These are phyloP conservation scores for Epizoanthus scotinus DNA, from an alignment of 92 coral and sea anemone species.

Conservation along the genomic window DNA sequence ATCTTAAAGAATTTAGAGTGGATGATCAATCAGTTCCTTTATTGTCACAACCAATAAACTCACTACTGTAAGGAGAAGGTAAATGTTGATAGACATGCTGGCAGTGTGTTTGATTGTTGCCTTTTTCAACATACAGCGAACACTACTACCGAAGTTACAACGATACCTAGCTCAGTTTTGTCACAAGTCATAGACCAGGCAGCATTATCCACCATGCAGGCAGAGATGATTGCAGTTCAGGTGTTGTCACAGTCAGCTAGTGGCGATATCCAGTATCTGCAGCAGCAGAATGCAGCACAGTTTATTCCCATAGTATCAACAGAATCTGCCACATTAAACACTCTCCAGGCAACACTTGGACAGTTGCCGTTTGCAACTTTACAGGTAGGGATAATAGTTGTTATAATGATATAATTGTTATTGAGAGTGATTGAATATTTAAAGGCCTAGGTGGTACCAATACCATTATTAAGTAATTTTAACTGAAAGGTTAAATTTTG, in stretches of 20 bases:
- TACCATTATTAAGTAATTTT: no score
- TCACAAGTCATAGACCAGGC: conserved; percentile 96
- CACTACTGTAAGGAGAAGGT: no score
- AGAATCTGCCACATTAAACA: conserved; percentile 69
- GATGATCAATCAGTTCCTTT: no score
- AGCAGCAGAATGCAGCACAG: conserved; percentile 86
- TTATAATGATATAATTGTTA: no score
- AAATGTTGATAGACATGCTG: no score
- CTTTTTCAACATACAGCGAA: conserved; percentile 32
- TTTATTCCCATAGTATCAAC: conserved; percentile 87
- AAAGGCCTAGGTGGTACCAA: no score
- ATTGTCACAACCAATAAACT: no score
- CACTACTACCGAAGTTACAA: conserved; percentile 71
- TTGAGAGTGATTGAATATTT: no score
- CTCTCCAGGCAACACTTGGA: conserved; percentile 88
- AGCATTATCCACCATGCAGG: conserved; percentile 95
- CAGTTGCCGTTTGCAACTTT: conserved; percentile 87
- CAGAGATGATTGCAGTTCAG: conserved; percentile 99
- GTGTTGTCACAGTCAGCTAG: conserved; percentile 98
- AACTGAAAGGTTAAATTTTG: no score
- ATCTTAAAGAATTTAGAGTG: no score
- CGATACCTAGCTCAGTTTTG: conserved; percentile 79
- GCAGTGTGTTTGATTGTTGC: background rate
- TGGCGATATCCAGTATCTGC: conserved; percentile 95
- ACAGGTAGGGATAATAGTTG: conserved; percentile 54